Base-by-base conservation (phyloP, 2,797 vertebrate genomes). In the Alosa sapidissima region DNA sequence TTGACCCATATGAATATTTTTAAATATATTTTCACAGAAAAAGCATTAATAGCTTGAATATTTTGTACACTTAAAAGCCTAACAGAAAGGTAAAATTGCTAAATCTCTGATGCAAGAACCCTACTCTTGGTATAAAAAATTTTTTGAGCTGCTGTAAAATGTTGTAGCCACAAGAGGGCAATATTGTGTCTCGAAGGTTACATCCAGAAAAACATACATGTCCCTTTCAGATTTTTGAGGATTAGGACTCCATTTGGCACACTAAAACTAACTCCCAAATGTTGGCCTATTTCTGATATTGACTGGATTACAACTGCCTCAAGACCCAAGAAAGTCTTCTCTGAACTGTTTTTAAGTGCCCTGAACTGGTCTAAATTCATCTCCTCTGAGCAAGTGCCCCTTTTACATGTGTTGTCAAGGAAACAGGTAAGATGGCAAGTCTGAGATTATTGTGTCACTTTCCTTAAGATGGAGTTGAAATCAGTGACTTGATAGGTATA, bases 161-260 rank as follows among this genome's bases (percentile, higher is more conserved):
- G 14, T 0, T 85, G 68, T 65, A 16, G 33, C 83, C 88, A 89
- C 55, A 16, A 86, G 89, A 81, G 85, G n/a, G 92, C 21, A 91
- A 86, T 93, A 86, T 90, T 84, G 33, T 13, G 45, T 82, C 45
- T 49, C 24, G 41, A 65, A 24, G 60, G 21, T 45, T 52, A 81
- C 58, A 72, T 62, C 58, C 60, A 65, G 1, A 65, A 24, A 78
- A 19, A 21, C 41, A 47, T 21, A 5, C 45, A 47, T 36, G 14
- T 14, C 36, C 9, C 28, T 24, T 24, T 65, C 19, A 62, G 28
- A 14, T 72, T 68, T 41, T 41, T 41, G 24, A 14, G 13, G n/a
- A n/a, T 21, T 24, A 24, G 21, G 58, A 5, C 21, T 62, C 7
- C 2, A 62, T 62, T 24, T 62, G 8, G 8, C n/a, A 24, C 21